phyloP scores from a whole-genome alignment of 2,888 invertebrate species.

The Drosophila tripunctata region DNA sequence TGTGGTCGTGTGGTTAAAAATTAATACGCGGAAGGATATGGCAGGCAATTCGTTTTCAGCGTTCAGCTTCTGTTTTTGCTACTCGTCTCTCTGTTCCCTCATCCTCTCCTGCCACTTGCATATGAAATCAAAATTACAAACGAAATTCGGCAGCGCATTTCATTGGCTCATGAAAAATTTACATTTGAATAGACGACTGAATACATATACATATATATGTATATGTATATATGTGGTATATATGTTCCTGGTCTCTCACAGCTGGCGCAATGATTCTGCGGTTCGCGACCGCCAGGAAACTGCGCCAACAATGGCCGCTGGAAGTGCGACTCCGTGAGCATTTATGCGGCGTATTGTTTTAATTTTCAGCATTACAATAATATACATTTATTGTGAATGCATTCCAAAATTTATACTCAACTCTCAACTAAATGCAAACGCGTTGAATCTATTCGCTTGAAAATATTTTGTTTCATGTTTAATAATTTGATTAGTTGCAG shows the following conservation, averaged over 20 bases:
- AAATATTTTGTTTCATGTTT: neutral
- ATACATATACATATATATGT: neutral
- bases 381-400: constrained; percentile 20
- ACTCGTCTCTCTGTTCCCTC: constrained; percentile 18
- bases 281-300: constrained; percentile 51
- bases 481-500: neutral
- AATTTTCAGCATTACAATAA: constrained; percentile 63
- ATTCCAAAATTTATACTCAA: constrained; percentile 28
- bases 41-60: constrained; percentile 77
- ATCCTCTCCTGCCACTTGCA: constrained; percentile 45
- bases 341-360: constrained; percentile 79
- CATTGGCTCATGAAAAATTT: constrained; percentile 72
- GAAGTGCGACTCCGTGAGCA: constrained; percentile 75
- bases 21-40: constrained; percentile 80
- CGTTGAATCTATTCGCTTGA: neutral
- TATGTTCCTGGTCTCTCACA: constrained; percentile 7
- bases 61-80: constrained; percentile 50
- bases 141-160: constrained; percentile 49
- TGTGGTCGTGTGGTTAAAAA: constrained; percentile 71
- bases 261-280: constrained; percentile 54
- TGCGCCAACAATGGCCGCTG: constrained; percentile 68
- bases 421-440: neutral
- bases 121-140: constrained; percentile 51
- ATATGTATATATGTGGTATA: neutral
- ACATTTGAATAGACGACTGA: constrained; percentile 73